A percentile compares a stretch with the other conserved stretches of the same genome.
These are phyloP conservation scores for Drosophila repletoides DNA, from an alignment of 1,140 invertebrate genomes.

Conservation along the genomic window DNA sequence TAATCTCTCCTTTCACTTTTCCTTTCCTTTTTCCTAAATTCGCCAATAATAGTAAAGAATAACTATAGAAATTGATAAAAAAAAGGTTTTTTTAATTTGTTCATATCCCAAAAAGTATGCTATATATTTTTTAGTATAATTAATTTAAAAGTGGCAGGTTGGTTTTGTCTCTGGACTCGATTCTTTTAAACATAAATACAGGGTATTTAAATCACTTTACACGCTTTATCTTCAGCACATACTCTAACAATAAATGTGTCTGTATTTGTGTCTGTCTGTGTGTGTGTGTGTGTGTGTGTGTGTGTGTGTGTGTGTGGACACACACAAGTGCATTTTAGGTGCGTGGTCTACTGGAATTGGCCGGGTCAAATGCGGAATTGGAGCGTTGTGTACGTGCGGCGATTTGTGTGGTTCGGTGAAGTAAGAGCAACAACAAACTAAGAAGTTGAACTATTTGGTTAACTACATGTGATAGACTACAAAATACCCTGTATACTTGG, in stretches of 20 bases:
- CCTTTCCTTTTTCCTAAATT: too few species aligned
- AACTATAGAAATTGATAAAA: too few species aligned
- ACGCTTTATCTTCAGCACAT: slow-evolving; percentile 35
- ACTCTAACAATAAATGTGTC: slow-evolving; percentile 1
- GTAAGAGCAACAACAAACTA: slow-evolving; percentile 20
- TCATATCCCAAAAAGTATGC: too few species aligned
- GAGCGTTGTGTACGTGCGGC: slow-evolving; percentile 62
- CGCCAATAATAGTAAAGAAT: too few species aligned
- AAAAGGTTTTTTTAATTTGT: too few species aligned
- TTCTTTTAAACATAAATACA: too few species aligned
- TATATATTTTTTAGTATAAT: too few species aligned
- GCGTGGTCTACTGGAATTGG: slow-evolving; percentile 14
- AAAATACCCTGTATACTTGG: background rate
- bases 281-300: slow-evolving; percentile 11
- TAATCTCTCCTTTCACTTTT: background rate
- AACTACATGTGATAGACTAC: background rate
- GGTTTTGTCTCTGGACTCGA: too few species aligned
- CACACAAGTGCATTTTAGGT: slow-evolving; percentile 31
- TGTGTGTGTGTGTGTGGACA: slow-evolving; percentile 10
- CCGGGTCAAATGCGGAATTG: slow-evolving; percentile 21
- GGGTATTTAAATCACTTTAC: slow-evolving; percentile 59
- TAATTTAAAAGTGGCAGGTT: too few species aligned
- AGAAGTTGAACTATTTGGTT: background rate
- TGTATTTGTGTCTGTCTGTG: slow-evolving; percentile 3
- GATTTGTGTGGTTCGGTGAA: slow-evolving; percentile 45